These are phyloP conservation scores for Tiliacea citrago DNA, from an alignment of 2,888 invertebrate genomes.

Conservation along the genomic window DNA sequence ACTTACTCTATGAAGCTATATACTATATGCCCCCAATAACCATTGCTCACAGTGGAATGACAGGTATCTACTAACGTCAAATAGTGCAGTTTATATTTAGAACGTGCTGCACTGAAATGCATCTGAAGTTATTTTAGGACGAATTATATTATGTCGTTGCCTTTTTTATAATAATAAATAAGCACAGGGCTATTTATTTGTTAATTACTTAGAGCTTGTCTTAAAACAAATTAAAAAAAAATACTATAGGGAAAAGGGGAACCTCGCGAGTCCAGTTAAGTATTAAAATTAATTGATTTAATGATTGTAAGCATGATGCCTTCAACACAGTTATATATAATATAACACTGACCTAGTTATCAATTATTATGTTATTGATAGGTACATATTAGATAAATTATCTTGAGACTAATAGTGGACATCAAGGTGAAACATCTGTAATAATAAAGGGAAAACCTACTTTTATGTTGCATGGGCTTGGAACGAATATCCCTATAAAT, in stretches of 20 bases:
- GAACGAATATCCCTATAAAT: not conserved
- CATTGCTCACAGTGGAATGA: not conserved
- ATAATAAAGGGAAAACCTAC: conserved; percentile 17
- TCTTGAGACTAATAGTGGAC: conserved; percentile 45
- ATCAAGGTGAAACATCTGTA: conserved; percentile 52
- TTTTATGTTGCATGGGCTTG: not conserved
- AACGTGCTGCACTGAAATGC: conserved; percentile 9
- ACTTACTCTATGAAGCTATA: too few relatives aligned
- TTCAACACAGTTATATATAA: conserved; percentile 17
- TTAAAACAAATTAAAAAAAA: not conserved
- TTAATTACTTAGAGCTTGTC: not conserved
- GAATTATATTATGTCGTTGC: not conserved
- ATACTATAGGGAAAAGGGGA: not conserved
- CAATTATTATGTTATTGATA: conserved; percentile 57
- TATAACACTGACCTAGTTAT: conserved; percentile 56
- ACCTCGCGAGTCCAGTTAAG: not conserved
- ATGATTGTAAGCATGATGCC: conserved; percentile 1
- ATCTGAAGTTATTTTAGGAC: conserved; percentile 5
- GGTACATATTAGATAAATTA: conserved; percentile 51
- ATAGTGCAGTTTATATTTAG: conserved; percentile 24
- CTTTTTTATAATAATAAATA: not conserved
- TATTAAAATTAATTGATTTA: conserved; percentile 6
- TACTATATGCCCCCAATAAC: not conserved
- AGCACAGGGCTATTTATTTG: too few relatives aligned
- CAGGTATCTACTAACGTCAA: not conserved